phyloP scores from a whole-genome alignment of 2,888 invertebrate species.

The Atherix ibis region DNA sequence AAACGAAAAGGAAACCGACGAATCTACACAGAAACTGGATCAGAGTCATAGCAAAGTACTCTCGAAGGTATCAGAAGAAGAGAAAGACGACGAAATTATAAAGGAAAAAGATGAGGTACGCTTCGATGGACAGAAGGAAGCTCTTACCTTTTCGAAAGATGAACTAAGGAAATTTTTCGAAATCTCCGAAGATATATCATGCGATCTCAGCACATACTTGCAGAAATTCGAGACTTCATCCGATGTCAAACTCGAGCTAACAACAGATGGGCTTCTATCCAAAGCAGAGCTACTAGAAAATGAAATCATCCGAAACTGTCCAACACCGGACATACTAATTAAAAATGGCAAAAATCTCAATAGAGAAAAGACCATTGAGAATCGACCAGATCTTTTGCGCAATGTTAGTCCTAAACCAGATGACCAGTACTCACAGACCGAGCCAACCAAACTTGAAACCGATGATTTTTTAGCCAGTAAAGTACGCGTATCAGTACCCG shows the following conservation, averaged over 20 bases:
- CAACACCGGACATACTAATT: slow-evolving; percentile 25
- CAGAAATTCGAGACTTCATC: slow-evolving; percentile 11
- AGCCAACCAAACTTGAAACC: slow-evolving; percentile 2
- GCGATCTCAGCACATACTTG: slow-evolving; percentile 14
- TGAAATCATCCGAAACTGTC: slow-evolving; percentile 13
- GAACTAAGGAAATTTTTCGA: too few species aligned
- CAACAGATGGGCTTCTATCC: slow-evolving; percentile 3
- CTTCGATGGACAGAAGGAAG: not conserved
- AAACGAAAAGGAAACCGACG: not conserved
- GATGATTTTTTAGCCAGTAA: slow-evolving; percentile 8
- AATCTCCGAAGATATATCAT: slow-evolving; percentile 9
- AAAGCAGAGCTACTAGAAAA: slow-evolving; percentile 9
- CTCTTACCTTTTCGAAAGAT: too few species aligned
- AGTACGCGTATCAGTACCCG: slow-evolving; percentile 6
- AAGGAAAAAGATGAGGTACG: not conserved
- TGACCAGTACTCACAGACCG: not conserved
- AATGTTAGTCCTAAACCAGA: slow-evolving; percentile 19
- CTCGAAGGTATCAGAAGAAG: not conserved
- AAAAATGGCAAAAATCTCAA: slow-evolving; percentile 17
- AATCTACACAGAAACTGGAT: not conserved
- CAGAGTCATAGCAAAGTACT: not conserved
- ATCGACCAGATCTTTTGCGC: slow-evolving; percentile 22
- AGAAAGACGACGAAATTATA: not conserved
- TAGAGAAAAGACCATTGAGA: slow-evolving; percentile 12
- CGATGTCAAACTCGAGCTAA: slow-evolving; percentile 10